phyloP scores from a whole-genome alignment of 2,113 vertebrate species.

The Lepus timidus region DNA sequence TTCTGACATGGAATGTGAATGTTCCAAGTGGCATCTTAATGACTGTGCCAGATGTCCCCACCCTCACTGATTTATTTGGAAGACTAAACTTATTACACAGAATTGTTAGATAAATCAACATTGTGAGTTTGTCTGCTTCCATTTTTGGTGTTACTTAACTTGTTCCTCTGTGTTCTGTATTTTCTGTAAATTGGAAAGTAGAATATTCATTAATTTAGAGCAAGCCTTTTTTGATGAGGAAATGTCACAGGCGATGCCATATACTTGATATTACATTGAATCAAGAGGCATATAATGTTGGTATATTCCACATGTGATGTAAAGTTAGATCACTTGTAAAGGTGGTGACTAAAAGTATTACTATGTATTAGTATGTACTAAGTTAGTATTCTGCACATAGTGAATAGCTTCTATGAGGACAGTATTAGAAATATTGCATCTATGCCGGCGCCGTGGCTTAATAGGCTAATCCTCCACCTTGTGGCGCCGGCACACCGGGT shows the following conservation, averaged over 20 bases:
- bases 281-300: neutral
- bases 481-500: too few species aligned
- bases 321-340: constrained; percentile 32
- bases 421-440: constrained; percentile 25
- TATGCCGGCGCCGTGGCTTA: neutral
- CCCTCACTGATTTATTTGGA: neutral
- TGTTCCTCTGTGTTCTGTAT: neutral
- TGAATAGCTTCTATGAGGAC: neutral
- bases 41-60: too few species aligned
- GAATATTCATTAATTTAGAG: constrained; percentile 36
- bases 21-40: too few species aligned
- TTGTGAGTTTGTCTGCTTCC: neutral
- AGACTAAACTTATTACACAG: constrained; percentile 18
- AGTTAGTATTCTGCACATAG: constrained; percentile 1
- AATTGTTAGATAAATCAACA: neutral
- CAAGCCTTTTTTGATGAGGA: constrained; percentile 33
- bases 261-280: constrained; percentile 15
- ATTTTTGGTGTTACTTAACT: constrained; percentile 36
- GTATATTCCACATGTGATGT: neutral
- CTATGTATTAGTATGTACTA: neutral
- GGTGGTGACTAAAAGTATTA: neutral
- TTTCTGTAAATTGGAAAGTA: constrained; percentile 35
- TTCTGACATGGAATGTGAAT: too few species aligned
- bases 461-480: too few species aligned
- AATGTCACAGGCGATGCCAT: neutral